Base-by-base conservation (phyloP, 2,888 invertebrate species). In the Ichneumon xanthorius region DNA sequence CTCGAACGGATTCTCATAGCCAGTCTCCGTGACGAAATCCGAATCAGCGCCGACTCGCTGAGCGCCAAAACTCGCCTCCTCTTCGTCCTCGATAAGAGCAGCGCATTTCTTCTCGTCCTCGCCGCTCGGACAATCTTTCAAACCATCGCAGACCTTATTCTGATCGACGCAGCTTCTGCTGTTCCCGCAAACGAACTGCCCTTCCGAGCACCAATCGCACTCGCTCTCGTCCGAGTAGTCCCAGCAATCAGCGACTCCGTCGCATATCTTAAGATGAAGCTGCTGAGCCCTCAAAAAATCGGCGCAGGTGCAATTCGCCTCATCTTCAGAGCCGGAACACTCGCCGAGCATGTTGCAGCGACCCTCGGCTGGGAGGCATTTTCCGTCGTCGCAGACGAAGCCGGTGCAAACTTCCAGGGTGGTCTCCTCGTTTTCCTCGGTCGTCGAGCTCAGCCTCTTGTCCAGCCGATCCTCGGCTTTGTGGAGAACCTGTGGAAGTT, bases 241-340 rank as follows among this genome's bases (percentile, higher is more conserved):
- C 96, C 96, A 96, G 90, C 97, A 97, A 90, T 97, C 97, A 0
- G 97, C 96, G 37, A 96, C 95, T 1, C 97, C 97, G 90, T 97
- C 97, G 91, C 97, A 97, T 72, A 97, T 96, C 93, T 97, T 97
- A 16, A 96, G 95, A 85, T 96, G 94, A 0, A 97, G 95, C 87
- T 96, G 95, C 90, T 97, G 97, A 0, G 96, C 96, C 80, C 95
- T 95, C 61, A 97, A 93, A 89, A 96, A 97, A 93, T 97, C 97
- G 9, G 97, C 97, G 92, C 97, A 97, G 26, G 96, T 95, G 91
- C 97, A 97, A 78, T 96, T 95, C 40, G 95, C 95, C 91, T 97
- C 97, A 90, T 97, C 97, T 85, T 96, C 96, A 1, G 96, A 96
- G 85, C 95, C 96, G 7, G 95, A 93, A 88, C 97, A 97, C 90